Conservation (phyloP, 2,113 vertebrate species). For the Psittacus erithacus region DNA sequence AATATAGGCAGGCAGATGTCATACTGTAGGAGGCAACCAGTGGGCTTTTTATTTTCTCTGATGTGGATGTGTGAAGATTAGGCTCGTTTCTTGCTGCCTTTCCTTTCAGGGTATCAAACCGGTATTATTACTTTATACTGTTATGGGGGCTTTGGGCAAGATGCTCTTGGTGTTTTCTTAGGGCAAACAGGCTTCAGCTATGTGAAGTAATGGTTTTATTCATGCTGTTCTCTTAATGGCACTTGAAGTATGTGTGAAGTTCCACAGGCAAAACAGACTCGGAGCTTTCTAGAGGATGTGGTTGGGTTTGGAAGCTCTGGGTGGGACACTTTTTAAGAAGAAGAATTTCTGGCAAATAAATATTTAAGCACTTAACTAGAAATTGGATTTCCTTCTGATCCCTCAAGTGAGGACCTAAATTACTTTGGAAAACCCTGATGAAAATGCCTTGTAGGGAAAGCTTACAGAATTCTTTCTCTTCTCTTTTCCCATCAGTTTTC, state of each 20-base stretch:
- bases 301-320: background rate
- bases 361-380: background rate
- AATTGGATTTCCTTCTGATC: background rate
- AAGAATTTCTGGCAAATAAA: background rate
- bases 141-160: background rate
- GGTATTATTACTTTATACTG: background rate
- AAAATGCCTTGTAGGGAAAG: background rate
- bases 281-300: background rate
- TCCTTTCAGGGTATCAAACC: background rate
- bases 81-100: background rate
- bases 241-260: background rate
- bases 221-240: background rate
- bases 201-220: background rate
- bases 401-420: background rate
- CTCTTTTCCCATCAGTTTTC: background rate
- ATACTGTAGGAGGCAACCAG: background rate
- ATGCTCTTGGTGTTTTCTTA: background rate
- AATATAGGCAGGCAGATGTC: background rate
- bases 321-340: background rate
- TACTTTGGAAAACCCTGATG: background rate
- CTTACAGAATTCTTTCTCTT: background rate
- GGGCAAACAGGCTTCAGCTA: background rate
- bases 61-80: background rate
- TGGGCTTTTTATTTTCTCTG: background rate
- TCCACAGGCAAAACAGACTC: background rate